Evolutionary conservation across 2,797 vertebrate genomes (phyloP), one percentile per base, ranked within the genome.

Genomic region (Lagorchestes hirsutus): DNA sequence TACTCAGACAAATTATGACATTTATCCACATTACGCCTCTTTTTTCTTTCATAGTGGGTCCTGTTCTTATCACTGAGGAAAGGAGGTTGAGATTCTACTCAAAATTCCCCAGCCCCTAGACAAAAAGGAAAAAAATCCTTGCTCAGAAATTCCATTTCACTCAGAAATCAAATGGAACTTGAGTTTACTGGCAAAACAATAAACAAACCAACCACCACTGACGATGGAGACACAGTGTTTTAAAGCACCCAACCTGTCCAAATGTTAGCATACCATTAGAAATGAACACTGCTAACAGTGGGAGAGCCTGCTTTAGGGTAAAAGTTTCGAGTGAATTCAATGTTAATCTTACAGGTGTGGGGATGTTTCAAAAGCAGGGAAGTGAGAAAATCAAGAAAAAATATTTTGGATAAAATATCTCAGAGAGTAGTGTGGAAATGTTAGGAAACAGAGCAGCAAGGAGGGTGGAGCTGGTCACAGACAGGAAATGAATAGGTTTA

Each of bases 101-200:
- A n/a, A 31, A 0, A 8, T 52, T 82, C 2, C 2, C 5, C 1
- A 46, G n/a, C 27, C 54, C 16, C 28, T 0, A 87, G 22, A 40
- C 34, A 13, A 24, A 12, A 54, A 92, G 0, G 9, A 24, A 87
- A 40, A 2, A 46, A 92, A 93, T 82, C 46, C 5, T 11, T 6
- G 13, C 6, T 56, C 82, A 58, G 22, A 62, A 55, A 87, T 11
- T 57, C 34, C 50, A 3, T 95, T 94, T 52, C 54, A 56, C 29
- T 90, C n/a, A 55, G 50, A 34, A 87, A n/a, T 40, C 40, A 40
- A 90, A 34, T 50, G 67, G 40, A 87, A 92, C 52, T 90, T 50
- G 27, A 92, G 40, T 91, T 31, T 92, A 74, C 24, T 4, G 34
- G 67, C 34, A 67, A 90, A 90, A 93, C 56, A 62, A 87, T 5